phyloP scores from a whole-genome alignment of 1,140 invertebrate species.

The Cyclina sinensis region DNA sequence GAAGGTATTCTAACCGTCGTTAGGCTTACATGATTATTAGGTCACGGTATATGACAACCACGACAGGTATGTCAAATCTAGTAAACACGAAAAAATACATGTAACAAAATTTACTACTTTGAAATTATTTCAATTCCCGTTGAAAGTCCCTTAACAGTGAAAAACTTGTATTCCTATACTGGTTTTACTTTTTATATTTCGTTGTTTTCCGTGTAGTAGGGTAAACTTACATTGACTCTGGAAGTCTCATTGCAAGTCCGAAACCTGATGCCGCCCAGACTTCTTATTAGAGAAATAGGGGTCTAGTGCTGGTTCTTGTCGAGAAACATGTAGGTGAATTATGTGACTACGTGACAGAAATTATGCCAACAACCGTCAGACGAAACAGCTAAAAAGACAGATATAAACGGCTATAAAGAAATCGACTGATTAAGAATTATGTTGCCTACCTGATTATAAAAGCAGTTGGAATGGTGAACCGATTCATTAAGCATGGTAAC shows the following conservation, averaged over 20 bases:
- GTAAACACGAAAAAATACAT: no score
- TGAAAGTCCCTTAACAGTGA: no score
- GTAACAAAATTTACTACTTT: no score
- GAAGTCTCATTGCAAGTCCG: no score
- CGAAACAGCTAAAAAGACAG: neutral
- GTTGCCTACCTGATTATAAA: slow-evolving; percentile 61
- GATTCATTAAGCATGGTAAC: slow-evolving; percentile 62
- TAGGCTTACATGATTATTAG: neutral
- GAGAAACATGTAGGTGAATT: no score
- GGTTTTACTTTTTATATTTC: no score
- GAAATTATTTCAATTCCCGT: no score
- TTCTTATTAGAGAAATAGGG: neutral
- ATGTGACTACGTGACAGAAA: neutral
- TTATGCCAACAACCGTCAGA: neutral
- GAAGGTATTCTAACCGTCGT: neutral
- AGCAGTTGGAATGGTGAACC: slow-evolving; percentile 17
- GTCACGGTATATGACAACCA: neutral
- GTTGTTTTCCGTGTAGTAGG: no score
- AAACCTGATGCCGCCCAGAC: no score
- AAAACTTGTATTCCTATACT: no score
- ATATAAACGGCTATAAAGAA: neutral
- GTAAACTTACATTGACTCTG: no score
- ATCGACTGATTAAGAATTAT: neutral
- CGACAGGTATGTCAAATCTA: neutral
- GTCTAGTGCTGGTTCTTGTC: neutral